phyloP scores from a whole-genome alignment of 2,888 invertebrate genomes.

The Dioctria rufipes region DNA sequence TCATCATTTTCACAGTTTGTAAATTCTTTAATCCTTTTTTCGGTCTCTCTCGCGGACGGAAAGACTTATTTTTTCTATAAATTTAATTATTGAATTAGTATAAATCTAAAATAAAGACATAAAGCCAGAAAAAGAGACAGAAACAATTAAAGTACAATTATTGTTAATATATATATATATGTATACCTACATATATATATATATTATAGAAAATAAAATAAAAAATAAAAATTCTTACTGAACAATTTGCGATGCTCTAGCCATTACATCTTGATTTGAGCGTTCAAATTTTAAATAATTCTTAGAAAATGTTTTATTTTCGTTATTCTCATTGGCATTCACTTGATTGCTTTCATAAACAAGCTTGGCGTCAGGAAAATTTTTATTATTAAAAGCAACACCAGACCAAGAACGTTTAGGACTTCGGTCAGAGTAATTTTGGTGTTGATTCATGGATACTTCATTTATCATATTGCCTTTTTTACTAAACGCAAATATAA shows the following conservation, averaged over 20 bases:
- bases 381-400: conserved; percentile 65
- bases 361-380: conserved; percentile 64
- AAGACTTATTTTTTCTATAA: conserved; percentile 91
- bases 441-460: conserved; percentile 59
- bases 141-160: conserved; percentile 39
- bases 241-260: conserved; percentile 89
- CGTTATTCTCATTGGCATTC: conserved; percentile 63
- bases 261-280: conserved; percentile 80
- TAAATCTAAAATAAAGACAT: conserved; percentile 32
- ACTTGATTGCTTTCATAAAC: conserved; percentile 63
- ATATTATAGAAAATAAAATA: conserved; percentile 69
- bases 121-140: neutral
- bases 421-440: conserved; percentile 60
- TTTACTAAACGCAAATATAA: conserved; percentile 61
- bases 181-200: neutral
- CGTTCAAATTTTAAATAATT: conserved; percentile 63
- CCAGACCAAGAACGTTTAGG: conserved; percentile 64
- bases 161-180: neutral
- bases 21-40: conserved; percentile 92
- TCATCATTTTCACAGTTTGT: conserved; percentile 92
- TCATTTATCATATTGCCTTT: conserved; percentile 61
- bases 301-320: conserved; percentile 61
- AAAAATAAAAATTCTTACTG: conserved; percentile 77
- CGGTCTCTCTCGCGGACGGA: conserved; percentile 87
- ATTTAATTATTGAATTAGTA: conserved; percentile 54